These are phyloP conservation scores for Argyresthia goedartella DNA, from an alignment of 2,888 invertebrate species.

Conservation along the genomic window DNA sequence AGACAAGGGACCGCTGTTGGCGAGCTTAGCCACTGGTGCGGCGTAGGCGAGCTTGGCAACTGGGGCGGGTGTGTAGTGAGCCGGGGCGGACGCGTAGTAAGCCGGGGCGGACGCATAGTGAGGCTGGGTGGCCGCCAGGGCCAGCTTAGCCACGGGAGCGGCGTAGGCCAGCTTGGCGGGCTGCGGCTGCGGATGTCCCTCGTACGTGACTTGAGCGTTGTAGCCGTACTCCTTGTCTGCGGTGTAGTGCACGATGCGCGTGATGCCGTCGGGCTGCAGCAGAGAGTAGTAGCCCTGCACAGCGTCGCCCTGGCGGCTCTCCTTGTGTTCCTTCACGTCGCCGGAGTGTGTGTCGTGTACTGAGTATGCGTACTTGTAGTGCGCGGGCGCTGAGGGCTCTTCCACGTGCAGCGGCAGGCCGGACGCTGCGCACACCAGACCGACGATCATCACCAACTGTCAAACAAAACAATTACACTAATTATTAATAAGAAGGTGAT, in stretches of 20 bases:
- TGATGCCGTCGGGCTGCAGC: conserved; percentile 58
- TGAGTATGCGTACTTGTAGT: conserved; percentile 56
- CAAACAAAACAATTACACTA: conserved; percentile 9
- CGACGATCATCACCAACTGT: conserved; percentile 38
- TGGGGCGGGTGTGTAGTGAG: conserved; percentile 18
- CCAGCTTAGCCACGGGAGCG: conserved; percentile 19
- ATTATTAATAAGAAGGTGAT: not conserved
- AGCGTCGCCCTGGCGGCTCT: conserved; percentile 47
- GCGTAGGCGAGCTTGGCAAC: conserved; percentile 4
- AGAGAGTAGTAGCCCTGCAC: conserved; percentile 61
- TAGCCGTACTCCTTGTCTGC: conserved; percentile 53
- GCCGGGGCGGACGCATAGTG: conserved; percentile 6
- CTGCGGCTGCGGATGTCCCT: conserved; percentile 35
- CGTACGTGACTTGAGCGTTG: conserved; percentile 57
- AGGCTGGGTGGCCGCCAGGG: conserved; percentile 15
- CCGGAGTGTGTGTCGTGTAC: conserved; percentile 54
- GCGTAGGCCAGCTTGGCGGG: conserved; percentile 13
- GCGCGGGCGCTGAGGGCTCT: conserved; percentile 32
- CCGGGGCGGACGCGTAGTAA: conserved; percentile 13
- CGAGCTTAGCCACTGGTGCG: conserved; percentile 17
- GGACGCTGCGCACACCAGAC: conserved; percentile 33
- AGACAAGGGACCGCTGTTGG: conserved; percentile 16
- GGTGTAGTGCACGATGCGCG: conserved; percentile 57
- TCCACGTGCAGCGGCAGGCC: conserved; percentile 22
- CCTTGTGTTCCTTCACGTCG: conserved; percentile 59